A percentile compares a stretch with the other conserved stretches of the same genome.
Evolutionary conservation across 1,140 invertebrate genomes (phyloP).

Genomic region (Cotesia chilonis): DNA sequence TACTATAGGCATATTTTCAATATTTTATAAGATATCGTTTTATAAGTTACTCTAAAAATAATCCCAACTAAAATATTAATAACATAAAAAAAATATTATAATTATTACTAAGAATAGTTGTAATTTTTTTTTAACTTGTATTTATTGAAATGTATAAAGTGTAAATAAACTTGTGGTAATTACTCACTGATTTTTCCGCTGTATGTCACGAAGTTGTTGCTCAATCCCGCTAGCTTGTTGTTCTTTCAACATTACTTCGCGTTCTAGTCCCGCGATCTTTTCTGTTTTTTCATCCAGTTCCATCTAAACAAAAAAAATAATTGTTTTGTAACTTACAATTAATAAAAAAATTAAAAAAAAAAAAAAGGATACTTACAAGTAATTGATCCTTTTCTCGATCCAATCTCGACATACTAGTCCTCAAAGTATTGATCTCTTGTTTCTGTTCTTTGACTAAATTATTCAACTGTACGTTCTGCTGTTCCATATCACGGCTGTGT

Average conservation of each 20-base stretch:
- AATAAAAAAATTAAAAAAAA: neutral
- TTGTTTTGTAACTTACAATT: neutral
- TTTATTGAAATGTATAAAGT: constrained; percentile 20
- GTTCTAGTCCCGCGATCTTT: constrained; percentile 67
- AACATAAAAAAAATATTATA: no score
- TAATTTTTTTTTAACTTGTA: neutral
- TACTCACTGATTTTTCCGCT: constrained; percentile 64
- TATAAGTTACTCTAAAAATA: no score
- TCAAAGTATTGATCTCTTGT: constrained; percentile 68
- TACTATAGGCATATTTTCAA: no score
- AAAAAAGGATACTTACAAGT: constrained; percentile 52
- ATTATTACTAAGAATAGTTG: neutral
- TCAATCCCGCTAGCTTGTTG: constrained; percentile 50
- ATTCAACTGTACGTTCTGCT: constrained; percentile 67
- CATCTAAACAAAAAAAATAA: constrained; percentile 53
- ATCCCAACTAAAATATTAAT: no score
- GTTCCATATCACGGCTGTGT: constrained; percentile 66
- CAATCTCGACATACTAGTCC: constrained; percentile 65
- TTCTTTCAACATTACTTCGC: constrained; percentile 66
- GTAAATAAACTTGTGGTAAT: constrained; percentile 4
- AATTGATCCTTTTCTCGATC: constrained; percentile 72
- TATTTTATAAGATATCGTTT: no score
- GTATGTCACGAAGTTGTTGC: constrained; percentile 55
- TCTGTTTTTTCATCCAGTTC: constrained; percentile 70
- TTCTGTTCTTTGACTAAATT: constrained; percentile 67